Evolutionary conservation across 64 coral and sea anemone genomes (phyloP), one percentile per base, ranked within the genome.

Genomic region (Orbicella faveolata): DNA sequence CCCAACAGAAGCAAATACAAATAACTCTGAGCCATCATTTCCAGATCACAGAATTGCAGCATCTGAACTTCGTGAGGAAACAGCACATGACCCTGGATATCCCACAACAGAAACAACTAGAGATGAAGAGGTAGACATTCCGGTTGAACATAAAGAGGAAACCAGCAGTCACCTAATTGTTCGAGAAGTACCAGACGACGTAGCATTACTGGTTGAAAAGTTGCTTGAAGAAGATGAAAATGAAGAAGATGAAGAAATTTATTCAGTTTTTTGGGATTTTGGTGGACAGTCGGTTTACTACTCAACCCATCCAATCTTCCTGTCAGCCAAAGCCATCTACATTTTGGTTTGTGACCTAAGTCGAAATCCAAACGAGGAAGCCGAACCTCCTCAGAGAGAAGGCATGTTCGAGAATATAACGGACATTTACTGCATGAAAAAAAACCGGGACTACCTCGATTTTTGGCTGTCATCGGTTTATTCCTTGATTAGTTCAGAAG

Each of bases 261-360:
- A 36, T 36, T 51, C 34, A 18, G 75, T 77, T 77, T 77, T 34
- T 14, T 80, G 78, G 78, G 78, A 80, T 34, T 80, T 80, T 25
- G 37, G 20, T 54, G 78, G 78, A 2, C 36, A 80, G 37, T 44
- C 25, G 41, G 78, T 80, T 20, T 80, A 13, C 78, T 80, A 80
- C 20, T 30, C 78, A 6, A 80, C 78, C 2, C 78, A 80, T 53
- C 37, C 78, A 44, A n/a, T 80, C 7, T 80, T 80, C 55, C 33
- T 54, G 37, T 52, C 78, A 21, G 19, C 34, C 19, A 80, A 51
- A 55, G 78, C 78, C 7, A 80, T 80, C 78, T 80, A 80, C 39
- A 36, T 80, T 7, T 9, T 80, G 41, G 35, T 55, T 1, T 18
- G 12, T 80, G 78, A 80, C 41, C 41, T 80, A 0, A 80, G 34